Conservation (phyloP, 1,140 invertebrate species). For the Philopotamus ludificatus region DNA sequence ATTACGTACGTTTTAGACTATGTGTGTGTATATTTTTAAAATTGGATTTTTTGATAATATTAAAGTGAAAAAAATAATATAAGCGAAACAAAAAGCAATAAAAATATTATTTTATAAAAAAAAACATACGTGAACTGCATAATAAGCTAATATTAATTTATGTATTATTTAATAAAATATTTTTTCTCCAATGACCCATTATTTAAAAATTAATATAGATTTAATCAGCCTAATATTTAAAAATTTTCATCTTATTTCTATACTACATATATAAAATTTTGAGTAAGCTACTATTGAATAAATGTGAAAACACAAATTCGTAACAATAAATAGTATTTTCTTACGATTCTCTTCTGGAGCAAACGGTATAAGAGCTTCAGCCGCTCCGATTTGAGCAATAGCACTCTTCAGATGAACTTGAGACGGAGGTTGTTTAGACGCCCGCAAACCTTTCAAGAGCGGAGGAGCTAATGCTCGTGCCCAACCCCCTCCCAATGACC, state of each 20-base stretch:
- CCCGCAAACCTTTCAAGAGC: slow-evolving; percentile 47
- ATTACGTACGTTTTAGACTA: too few species aligned
- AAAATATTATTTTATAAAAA: too few species aligned
- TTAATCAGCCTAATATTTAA: not conserved
- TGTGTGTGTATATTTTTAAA: too few species aligned
- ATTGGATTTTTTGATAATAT: slow-evolving; percentile 4
- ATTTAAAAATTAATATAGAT: not conserved
- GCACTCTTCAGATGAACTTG: slow-evolving; percentile 46
- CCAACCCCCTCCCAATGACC: slow-evolving; percentile 46
- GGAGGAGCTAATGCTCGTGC: slow-evolving; percentile 49
- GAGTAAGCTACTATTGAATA: not conserved
- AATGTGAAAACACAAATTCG: not conserved
- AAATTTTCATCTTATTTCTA: not conserved
- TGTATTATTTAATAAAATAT: slow-evolving; percentile 1
- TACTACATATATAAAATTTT: too few species aligned
- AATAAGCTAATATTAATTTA: slow-evolving; percentile 4
- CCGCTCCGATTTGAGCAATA: slow-evolving; percentile 45
- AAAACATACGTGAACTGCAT: slow-evolving; percentile 2
- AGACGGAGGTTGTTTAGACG: slow-evolving; percentile 41
- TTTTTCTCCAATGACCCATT: not conserved
- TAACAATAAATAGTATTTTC: slow-evolving; percentile 24
- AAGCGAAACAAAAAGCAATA: too few species aligned
- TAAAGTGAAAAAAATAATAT: not conserved
- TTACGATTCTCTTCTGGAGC: slow-evolving; percentile 47
- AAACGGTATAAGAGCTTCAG: slow-evolving; percentile 47